Percentiles rank a stretch among this genome's conserved stretches.
These are phyloP conservation scores for Argyresthia goedartella DNA, from an alignment of 2,888 invertebrate genomes.

Conservation along the genomic window DNA sequence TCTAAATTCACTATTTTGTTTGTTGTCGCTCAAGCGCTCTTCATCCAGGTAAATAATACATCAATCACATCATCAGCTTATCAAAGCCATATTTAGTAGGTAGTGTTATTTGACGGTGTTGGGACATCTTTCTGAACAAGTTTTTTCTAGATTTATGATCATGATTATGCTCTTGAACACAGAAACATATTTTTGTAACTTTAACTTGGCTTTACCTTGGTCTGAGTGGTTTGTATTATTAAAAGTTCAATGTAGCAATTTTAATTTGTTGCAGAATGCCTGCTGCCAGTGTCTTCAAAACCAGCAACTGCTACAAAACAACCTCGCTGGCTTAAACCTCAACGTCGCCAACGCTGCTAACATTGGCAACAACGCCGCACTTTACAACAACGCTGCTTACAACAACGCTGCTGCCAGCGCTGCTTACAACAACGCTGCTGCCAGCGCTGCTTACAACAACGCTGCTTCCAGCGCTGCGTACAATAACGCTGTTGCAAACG, in stretches of 20 bases:
- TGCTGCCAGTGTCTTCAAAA: constrained; percentile 1
- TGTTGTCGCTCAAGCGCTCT: neutral
- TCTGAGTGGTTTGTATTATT: neutral
- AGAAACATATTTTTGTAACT: too few relatives aligned
- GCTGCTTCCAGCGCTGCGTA: neutral
- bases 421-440: neutral
- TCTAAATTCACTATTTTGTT: neutral
- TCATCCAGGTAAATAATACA: neutral
- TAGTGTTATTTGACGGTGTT: neutral
- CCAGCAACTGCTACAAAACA: neutral
- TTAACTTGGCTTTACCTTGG: too few relatives aligned
- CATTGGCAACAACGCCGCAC: neutral
- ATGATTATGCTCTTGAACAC: too few relatives aligned
- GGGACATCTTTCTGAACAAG: neutral
- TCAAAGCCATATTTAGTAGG: neutral
- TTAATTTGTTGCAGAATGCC: constrained; percentile 2
- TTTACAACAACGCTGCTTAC: neutral
- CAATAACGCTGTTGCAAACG: neutral
- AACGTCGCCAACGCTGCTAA: neutral
- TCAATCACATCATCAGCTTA: neutral
- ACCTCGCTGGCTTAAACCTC: neutral
- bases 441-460: neutral
- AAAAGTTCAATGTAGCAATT: neutral
- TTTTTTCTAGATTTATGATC: neutral
- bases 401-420: neutral